phyloP scores from a whole-genome alignment of 1,140 invertebrate genomes.

The Ephestia elutella region DNA sequence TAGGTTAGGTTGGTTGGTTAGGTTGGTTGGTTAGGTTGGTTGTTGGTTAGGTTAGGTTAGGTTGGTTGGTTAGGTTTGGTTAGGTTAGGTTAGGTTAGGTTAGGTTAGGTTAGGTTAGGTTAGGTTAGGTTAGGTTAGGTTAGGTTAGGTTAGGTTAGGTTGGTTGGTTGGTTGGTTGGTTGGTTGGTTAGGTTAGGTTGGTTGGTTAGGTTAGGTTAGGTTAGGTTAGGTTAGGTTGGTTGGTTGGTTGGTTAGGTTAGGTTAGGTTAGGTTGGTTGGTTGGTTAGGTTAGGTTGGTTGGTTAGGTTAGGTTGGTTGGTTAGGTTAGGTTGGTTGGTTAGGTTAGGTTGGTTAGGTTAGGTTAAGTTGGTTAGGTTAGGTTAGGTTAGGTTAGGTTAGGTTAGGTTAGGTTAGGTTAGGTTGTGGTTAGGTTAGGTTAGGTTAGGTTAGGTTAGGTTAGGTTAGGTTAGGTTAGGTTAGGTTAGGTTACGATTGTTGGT shows the following conservation, averaged over 20 bases:
- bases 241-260: no score
- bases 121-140: constrained; percentile 37
- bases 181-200: no score
- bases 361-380: constrained; percentile 34
- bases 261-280: no score
- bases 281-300: no score
- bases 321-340: no score
- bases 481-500: no score
- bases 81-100: constrained; percentile 32
- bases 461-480: constrained; percentile 21
- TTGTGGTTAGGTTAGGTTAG: constrained; percentile 26
- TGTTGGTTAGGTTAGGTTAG: background rate
- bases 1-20: constrained; percentile 28
- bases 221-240: no score
- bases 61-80: no score
- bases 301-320: no score
- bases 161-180: no score
- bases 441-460: constrained; percentile 28
- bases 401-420: constrained; percentile 39
- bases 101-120: constrained; percentile 37
- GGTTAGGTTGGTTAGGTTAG: no score
- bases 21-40: constrained; percentile 33
- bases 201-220: no score
- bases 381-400: constrained; percentile 43
- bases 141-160: constrained; percentile 24